These are phyloP conservation scores for Sardinella longiceps DNA, from an alignment of 2,797 vertebrate species.

Conservation along the genomic window DNA sequence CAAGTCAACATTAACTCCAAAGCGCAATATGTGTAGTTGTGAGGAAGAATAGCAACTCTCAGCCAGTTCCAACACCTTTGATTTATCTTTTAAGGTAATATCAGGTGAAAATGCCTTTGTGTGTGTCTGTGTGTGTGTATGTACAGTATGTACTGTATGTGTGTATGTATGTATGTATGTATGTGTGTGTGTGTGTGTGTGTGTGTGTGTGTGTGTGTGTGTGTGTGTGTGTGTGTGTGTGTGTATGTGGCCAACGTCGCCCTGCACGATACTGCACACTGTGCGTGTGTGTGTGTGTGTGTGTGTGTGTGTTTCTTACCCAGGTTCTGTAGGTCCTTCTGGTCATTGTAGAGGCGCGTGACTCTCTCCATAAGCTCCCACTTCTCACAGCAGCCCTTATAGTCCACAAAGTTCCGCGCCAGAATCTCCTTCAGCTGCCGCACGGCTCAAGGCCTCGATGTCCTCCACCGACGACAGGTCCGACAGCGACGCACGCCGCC, in stretches of 20 bases:
- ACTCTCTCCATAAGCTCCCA: conserved; percentile 97
- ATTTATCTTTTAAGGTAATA: too few relatives aligned
- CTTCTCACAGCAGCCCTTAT: conserved; percentile 97
- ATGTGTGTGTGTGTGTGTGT: background rate
- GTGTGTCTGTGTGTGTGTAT: background rate
- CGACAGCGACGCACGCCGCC: conserved; percentile 88
- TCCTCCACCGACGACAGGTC: conserved; percentile 83
- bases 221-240: background rate
- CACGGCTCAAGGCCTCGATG: conserved; percentile 85
- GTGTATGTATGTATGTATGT: background rate
- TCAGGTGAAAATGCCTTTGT: too few relatives aligned
- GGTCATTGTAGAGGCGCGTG: conserved; percentile 85
- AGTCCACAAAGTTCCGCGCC: conserved; percentile 94
- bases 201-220: background rate
- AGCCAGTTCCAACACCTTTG: too few relatives aligned
- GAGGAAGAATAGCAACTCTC: too few relatives aligned
- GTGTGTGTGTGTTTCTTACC: conserved; percentile 60
- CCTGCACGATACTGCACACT: background rate
- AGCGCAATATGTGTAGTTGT: too few relatives aligned
- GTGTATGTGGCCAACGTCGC: too few relatives aligned
- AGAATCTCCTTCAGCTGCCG: conserved; percentile 95
- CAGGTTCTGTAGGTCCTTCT: conserved; percentile 81
- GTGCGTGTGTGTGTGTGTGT: too few relatives aligned
- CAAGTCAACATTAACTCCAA: too few relatives aligned
- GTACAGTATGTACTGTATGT: background rate